These are phyloP conservation scores for Drosophila greeni DNA, from an alignment of 2,888 invertebrate genomes.

Conservation along the genomic window DNA sequence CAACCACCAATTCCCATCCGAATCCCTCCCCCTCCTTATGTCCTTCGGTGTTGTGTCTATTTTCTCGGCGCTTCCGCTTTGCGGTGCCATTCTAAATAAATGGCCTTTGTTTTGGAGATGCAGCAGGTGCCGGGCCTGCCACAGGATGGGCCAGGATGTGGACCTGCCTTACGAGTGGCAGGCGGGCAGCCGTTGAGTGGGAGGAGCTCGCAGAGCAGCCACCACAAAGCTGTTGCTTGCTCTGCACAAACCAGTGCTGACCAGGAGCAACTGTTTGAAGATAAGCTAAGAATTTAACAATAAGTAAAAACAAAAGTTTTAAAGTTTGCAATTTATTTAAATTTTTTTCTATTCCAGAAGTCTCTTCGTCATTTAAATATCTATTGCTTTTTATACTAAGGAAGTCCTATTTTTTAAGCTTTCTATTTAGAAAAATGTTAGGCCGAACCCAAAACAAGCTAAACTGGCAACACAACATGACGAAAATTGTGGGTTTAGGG, in stretches of 20 bases:
- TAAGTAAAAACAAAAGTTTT: not conserved
- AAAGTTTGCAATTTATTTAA: not conserved
- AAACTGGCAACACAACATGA: not conserved
- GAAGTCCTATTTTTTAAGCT: not conserved
- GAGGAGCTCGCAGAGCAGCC: conserved; percentile 3
- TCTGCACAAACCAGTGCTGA: conserved; percentile 28
- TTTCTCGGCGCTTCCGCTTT: conserved; percentile 64
- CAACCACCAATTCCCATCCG: conserved; percentile 13
- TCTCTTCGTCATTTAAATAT: not conserved
- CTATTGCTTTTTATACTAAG: not conserved
- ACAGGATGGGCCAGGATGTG: conserved; percentile 52
- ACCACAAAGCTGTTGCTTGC: conserved; percentile 51
- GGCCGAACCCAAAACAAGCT: not conserved
- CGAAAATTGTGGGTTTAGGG: not conserved
- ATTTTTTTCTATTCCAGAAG: accelerated
- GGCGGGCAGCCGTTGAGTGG: conserved; percentile 10
- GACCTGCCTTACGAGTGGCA: conserved; percentile 35
- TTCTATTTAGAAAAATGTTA: not conserved
- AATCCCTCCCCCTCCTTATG: not conserved
- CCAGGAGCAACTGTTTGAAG: too few relatives aligned
- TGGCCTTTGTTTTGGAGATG: conserved; percentile 57
- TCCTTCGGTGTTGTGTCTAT: conserved; percentile 41
- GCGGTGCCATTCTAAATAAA: conserved; percentile 69
- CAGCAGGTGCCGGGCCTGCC: conserved; percentile 68
- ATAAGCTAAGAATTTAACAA: not conserved